Evolutionary conservation across 2,113 vertebrate species (phyloP), one percentile per base, ranked within the genome.

Genomic region (Piprites chloris): DNA sequence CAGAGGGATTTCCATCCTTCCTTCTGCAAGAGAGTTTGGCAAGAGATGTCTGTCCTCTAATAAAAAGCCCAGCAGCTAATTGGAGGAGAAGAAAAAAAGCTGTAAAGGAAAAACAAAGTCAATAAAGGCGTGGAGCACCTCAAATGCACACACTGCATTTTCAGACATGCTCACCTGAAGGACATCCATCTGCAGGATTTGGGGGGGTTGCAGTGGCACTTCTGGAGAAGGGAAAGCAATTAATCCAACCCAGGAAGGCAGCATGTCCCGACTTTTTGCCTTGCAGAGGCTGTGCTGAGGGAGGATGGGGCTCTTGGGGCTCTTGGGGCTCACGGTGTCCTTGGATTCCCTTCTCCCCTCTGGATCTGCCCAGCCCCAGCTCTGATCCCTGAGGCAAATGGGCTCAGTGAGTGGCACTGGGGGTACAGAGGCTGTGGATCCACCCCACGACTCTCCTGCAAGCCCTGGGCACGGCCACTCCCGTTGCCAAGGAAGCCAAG

Each of bases 171-270:
- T 4, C 14, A 59, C 28, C 63, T n/a, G 4, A 46, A 91, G 72
- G 75, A 23, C 19, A 15, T 26, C 10, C 3, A 2, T 11, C 78
- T 37, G 28, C 73, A 46, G 63, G 24, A 2, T 13, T 19, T 56
- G 5, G 32, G 67, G 49, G 4, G 27, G 33, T 3, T 23, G 32
- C 24, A 35, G 6, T 1, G 35, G 22, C 26, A 59, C 22, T 26
- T 13, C n/a, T 73, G 85, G 63, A 33, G 26, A 50, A 58, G 52
- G 76, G 56, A 23, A 66, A 62, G 13, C 4, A 4, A 42, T 20
- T 16, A 32, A 30, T n/a, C 61, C 65, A 11, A 0, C 0, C 3
- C 21, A 41, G 47, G 39, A 55, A 50, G 24, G 27, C 9, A 7
- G 4, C 9, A 33, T 2, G 7, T 16, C 61, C 37, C 21, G 55